Evolutionary conservation across 1,140 invertebrate species (phyloP).

Genomic region (Philotrypesis tridentata): DNA sequence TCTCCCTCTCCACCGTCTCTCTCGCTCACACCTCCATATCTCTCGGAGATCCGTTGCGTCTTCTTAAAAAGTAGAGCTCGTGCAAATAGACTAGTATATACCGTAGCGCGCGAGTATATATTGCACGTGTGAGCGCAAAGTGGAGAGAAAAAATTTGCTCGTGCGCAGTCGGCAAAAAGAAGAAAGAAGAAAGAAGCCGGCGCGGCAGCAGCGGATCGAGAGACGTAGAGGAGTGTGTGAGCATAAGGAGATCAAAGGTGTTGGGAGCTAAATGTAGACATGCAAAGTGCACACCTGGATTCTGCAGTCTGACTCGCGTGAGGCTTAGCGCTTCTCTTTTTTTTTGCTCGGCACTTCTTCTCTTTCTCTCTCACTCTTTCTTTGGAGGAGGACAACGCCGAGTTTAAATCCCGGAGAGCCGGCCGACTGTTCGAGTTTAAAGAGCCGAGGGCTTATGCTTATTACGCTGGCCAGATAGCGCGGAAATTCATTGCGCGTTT

Average conservation of each 20-base stretch:
- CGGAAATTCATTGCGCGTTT: not conserved
- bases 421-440: not conserved
- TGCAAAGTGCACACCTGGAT: not conserved
- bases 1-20: too few relatives aligned
- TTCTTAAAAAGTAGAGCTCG: not conserved
- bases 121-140: not conserved
- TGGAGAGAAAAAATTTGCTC: not conserved
- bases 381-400: not conserved
- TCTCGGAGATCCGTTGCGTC: not conserved
- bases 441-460: constrained; percentile 3
- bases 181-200: too few relatives aligned
- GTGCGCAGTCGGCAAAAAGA: not conserved
- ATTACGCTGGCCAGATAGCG: not conserved
- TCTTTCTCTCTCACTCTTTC: too few relatives aligned
- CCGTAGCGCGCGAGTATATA: too few relatives aligned
- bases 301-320: not conserved
- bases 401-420: constrained; percentile 5
- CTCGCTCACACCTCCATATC: not conserved
- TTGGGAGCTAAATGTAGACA: not conserved
- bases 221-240: not conserved
- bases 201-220: not conserved
- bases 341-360: not conserved
- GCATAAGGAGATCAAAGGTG: not conserved
- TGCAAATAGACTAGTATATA: not conserved
- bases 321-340: not conserved